A percentile compares a stretch with the other conserved stretches of the same genome.
These are phyloP conservation scores for Eupithecia tripunctaria DNA, from an alignment of 2,888 invertebrate species.

Conservation along the genomic window DNA sequence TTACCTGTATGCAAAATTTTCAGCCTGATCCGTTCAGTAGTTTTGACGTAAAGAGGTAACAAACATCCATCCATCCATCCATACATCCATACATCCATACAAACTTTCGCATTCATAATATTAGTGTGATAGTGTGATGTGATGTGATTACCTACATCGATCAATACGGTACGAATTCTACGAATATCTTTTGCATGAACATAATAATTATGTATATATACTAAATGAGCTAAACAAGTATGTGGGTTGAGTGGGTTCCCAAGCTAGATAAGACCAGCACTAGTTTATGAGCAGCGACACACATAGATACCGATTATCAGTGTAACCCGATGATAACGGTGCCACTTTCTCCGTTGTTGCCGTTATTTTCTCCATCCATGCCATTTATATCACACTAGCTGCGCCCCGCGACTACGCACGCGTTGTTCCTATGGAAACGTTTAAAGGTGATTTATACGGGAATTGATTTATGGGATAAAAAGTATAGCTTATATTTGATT, in stretches of 20 bases:
- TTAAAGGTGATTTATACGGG: too few species aligned
- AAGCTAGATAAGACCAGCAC: slow-evolving; percentile 65
- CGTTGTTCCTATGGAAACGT: too few species aligned
- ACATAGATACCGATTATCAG: slow-evolving; percentile 78
- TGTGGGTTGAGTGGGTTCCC: slow-evolving; percentile 26
- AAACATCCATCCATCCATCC: too few species aligned
- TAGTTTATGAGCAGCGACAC: slow-evolving; percentile 69
- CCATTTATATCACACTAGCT: slow-evolving; percentile 4
- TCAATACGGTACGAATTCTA: neutral
- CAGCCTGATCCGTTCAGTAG: too few species aligned
- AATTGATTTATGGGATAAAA: too few species aligned
- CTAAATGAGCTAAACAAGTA: slow-evolving; percentile 49
- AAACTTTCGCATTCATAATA: too few species aligned
- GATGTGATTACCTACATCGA: neutral
- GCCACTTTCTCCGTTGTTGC: slow-evolving; percentile 67
- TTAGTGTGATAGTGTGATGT: too few species aligned
- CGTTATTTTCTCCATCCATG: neutral
- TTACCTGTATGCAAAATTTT: too few species aligned
- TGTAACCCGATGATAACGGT: slow-evolving; percentile 59
- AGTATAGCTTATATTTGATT: too few species aligned
- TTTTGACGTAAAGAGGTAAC: too few species aligned
- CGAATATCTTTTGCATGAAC: neutral
- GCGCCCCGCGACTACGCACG: too few species aligned
- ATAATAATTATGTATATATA: neutral
- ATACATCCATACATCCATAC: too few species aligned